Evolutionary conservation across 2,888 invertebrate genomes (phyloP), one percentile per base, ranked within the genome.

Genomic region (Myathropa florea): DNA sequence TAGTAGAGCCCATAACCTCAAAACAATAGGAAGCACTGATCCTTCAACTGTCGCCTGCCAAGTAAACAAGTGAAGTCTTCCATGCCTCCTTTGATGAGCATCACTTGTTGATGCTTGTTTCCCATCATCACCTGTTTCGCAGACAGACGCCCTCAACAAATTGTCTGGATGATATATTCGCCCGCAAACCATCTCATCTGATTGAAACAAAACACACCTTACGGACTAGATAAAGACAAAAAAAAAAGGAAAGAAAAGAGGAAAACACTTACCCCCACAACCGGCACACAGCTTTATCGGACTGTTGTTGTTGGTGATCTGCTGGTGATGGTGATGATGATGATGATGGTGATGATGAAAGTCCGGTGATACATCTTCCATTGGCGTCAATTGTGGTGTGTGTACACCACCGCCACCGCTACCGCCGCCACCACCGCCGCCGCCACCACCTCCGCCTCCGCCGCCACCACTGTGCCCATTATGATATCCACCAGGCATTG

Each of bases 211-310:
- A 46, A 18, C 46, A 30, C 30, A 46, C 46, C 46, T 46, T 57
- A 12, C 57, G 14, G 2, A 57, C 57, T 33, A 33, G 33, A 33
- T 12, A 23, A 2, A 64, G 10, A 68, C n/a, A 21, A 53, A 59
- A 57, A 30, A 46, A 64, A 36, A 23, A 39, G 36, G 2, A 61
- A 60, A 10, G 53, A 36, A 67, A 59, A 12, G 14, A 18, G 14
- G 24, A 6, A 57, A 57, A 21, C 21, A 89, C 89, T 91, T 89
- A 93, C 97, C 96, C 90, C 97, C 97, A 93, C 98, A 98, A 89
- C 97, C 98, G 89, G 97, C 97, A 93, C 98, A 98, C 92, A 96
- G 95, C 93, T 96, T 96, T 91, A 96, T 94, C 89, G 93, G 93
- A 89, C 90, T 89, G 89, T 90, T 91, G 61, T 91, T 91, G 88